Conservation (phyloP, 2,797 vertebrate species). For the Sebastes goodei region DNA sequence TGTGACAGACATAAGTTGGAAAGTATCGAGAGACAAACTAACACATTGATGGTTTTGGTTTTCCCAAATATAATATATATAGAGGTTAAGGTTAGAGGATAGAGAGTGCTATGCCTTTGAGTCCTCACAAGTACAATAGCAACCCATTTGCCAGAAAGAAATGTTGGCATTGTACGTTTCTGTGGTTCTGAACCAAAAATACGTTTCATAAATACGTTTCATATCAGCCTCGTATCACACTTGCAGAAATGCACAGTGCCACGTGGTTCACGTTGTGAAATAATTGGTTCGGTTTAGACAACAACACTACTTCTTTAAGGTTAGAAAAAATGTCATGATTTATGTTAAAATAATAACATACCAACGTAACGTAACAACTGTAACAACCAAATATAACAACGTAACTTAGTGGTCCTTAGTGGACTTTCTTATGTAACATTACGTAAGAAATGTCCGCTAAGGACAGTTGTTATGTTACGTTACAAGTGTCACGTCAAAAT, state of each 20-base stretch:
- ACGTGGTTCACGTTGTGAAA: too few relatives aligned
- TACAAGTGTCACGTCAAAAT: neutral
- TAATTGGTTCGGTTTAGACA: too few relatives aligned
- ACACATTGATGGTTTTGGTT: too few relatives aligned
- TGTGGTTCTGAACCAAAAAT: too few relatives aligned
- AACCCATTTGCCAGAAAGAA: neutral
- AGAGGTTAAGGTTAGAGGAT: neutral
- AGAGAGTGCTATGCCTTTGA: neutral
- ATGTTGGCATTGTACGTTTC: neutral
- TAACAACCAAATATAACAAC: too few relatives aligned
- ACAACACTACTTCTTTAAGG: too few relatives aligned
- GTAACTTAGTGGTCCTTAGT: neutral
- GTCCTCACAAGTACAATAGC: neutral
- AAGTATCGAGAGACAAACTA: neutral
- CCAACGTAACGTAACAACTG: too few relatives aligned
- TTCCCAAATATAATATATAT: too few relatives aligned
- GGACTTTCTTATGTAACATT: neutral
- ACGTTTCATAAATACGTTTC: too few relatives aligned
- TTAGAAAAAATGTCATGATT: neutral
- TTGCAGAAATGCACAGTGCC: too few relatives aligned
- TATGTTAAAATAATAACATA: neutral
- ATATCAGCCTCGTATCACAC: too few relatives aligned
- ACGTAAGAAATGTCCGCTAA: neutral
- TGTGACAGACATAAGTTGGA: neutral
- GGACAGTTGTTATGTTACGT: too few relatives aligned